Percentiles rank a stretch among this genome's conserved stretches.
These are phyloP conservation scores for Xylocampa areola DNA, from an alignment of 2,888 invertebrate genomes.

Conservation along the genomic window DNA sequence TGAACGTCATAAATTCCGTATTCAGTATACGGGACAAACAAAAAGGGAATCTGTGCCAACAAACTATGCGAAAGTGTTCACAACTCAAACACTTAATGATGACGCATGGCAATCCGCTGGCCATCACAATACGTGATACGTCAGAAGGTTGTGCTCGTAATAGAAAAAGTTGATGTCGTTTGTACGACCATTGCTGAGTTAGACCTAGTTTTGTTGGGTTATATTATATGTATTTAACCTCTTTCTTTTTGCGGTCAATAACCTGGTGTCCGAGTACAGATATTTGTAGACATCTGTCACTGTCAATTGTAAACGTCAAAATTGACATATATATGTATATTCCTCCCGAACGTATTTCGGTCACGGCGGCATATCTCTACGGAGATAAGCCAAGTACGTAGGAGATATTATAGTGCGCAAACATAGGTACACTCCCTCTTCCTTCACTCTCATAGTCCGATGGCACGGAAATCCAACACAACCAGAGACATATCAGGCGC, in stretches of 20 bases:
- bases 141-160: slow-evolving; percentile 69
- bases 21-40: slow-evolving; percentile 47
- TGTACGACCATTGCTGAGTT: slow-evolving; percentile 64
- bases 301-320: too few species aligned
- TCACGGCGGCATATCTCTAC: too few species aligned
- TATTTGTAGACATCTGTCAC: not conserved
- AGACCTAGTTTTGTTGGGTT: slow-evolving; percentile 11
- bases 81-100: slow-evolving; percentile 56
- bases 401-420: too few species aligned
- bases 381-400: too few species aligned
- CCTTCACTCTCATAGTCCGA: too few species aligned
- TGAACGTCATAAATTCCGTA: slow-evolving; percentile 50
- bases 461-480: too few species aligned
- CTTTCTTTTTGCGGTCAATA: not conserved
- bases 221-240: slow-evolving; percentile 1
- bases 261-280: not conserved
- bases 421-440: too few species aligned
- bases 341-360: too few species aligned
- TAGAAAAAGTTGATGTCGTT: slow-evolving; percentile 80
- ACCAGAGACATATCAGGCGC: too few species aligned
- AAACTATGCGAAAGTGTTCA: slow-evolving; percentile 54
- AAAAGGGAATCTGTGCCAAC: slow-evolving; percentile 56
- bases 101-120: slow-evolving; percentile 54
- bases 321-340: too few species aligned
- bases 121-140: slow-evolving; percentile 60